Conservation (phyloP, 2,888 invertebrate species). For the Napeogenes sylphis region DNA sequence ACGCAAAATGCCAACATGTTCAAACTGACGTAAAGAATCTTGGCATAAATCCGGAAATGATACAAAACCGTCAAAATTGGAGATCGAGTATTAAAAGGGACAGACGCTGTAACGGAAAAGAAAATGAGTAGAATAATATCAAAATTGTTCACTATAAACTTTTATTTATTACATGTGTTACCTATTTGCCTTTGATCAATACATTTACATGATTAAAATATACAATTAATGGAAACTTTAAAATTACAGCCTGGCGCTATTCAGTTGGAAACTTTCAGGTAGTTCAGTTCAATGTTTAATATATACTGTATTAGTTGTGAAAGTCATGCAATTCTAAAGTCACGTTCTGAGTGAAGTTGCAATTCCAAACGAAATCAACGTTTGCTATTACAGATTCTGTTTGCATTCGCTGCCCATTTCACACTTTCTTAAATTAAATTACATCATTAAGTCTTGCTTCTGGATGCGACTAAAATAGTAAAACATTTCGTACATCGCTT, state of each 20-base stretch:
- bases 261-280: constrained; percentile 5
- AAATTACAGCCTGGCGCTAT: background rate
- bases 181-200: too few relatives aligned
- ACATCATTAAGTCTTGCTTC: constrained; percentile 55
- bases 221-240: background rate
- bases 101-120: too few relatives aligned
- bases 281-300: constrained; percentile 10
- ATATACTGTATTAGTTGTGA: constrained; percentile 12
- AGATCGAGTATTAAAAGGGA: too few relatives aligned
- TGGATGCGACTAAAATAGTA: constrained; percentile 25
- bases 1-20: constrained; percentile 2
- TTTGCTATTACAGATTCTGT: constrained; percentile 57
- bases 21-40: too few relatives aligned
- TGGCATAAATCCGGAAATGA: too few relatives aligned
- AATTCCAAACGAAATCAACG: constrained; percentile 55
- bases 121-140: too few relatives aligned
- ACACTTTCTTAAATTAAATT: constrained; percentile 62
- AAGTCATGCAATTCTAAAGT: constrained; percentile 26
- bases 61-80: too few relatives aligned
- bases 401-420: constrained; percentile 57
- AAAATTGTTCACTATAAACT: too few relatives aligned
- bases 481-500: constrained; percentile 8
- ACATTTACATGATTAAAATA: background rate
- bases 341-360: constrained; percentile 39
- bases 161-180: too few relatives aligned